Evolutionary conservation across 2,113 vertebrate species (phyloP).

Genomic region (Enhydra lutris): DNA sequence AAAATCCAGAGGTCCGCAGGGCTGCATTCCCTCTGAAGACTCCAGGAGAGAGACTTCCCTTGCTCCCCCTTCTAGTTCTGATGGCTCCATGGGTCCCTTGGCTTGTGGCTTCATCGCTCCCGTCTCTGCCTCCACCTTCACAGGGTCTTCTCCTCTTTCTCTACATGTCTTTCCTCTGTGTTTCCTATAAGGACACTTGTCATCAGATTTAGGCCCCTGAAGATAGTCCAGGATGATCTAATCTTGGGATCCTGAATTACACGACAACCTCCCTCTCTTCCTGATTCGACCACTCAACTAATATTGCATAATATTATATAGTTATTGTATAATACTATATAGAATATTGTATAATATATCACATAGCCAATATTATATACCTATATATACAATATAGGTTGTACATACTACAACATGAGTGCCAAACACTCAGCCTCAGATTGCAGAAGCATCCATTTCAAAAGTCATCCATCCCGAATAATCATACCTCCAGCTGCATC

Average conservation of each 20-base stretch:
- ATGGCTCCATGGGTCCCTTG: background rate
- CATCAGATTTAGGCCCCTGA: background rate
- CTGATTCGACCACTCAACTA: background rate
- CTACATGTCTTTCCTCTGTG: background rate
- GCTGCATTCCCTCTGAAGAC: background rate
- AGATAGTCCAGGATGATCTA: background rate
- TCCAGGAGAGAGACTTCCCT: background rate
- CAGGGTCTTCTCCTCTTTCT: background rate
- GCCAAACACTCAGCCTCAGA: background rate
- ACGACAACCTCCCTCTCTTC: background rate
- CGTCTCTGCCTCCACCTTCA: background rate
- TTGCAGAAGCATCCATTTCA: background rate
- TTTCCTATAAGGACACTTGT: background rate
- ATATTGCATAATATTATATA: background rate
- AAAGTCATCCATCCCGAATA: background rate
- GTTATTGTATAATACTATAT: background rate
- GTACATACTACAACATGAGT: background rate
- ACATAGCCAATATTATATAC: background rate
- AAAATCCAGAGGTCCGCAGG: background rate
- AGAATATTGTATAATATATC: background rate
- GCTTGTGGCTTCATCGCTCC: background rate
- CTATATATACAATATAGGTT: background rate
- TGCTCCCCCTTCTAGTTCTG: background rate
- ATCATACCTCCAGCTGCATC: background rate
- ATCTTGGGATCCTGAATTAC: background rate